Conservation (phyloP, 2,888 invertebrate genomes). For the Aleiodes alternator region DNA sequence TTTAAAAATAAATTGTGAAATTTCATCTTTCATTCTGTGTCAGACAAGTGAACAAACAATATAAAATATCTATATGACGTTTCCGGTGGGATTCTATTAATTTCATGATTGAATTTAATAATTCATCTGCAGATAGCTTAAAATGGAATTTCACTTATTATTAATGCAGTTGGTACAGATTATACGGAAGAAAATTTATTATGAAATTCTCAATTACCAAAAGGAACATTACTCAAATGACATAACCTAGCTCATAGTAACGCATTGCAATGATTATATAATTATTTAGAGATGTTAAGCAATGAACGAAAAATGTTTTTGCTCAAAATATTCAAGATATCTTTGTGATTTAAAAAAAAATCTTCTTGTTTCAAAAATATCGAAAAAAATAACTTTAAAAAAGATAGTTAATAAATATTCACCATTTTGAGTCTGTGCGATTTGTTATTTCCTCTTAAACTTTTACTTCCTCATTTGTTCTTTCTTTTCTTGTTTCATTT, state of each 20-base stretch:
- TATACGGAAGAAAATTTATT: conserved; percentile 4
- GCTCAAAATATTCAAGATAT: neutral
- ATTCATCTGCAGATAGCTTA: conserved; percentile 18
- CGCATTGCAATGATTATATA: neutral
- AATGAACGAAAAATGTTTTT: conserved; percentile 21
- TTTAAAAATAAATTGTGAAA: no score
- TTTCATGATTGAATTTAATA: conserved; percentile 12
- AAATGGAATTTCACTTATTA: conserved; percentile 10
- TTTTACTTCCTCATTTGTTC: conserved; percentile 50
- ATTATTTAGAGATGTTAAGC: neutral
- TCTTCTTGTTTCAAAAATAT: neutral
- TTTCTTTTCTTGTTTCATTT: conserved; percentile 70
- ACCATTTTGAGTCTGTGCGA: neutral
- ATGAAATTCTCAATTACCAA: conserved; percentile 4
- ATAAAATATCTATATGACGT: no score
- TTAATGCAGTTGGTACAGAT: conserved; percentile 6
- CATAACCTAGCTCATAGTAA: conserved; percentile 70
- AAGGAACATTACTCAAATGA: conserved; percentile 51
- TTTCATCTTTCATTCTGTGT: no score
- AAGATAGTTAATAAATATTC: neutral
- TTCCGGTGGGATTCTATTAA: neutral
- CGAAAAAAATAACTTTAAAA: conserved; percentile 13
- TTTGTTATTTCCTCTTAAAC: conserved; percentile 40
- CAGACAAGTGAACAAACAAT: no score
- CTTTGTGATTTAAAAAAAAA: no score